Evolutionary conservation across 2,888 invertebrate species (phyloP), one percentile per base, ranked within the genome.

Genomic region (Aspidiotus destructor): DNA sequence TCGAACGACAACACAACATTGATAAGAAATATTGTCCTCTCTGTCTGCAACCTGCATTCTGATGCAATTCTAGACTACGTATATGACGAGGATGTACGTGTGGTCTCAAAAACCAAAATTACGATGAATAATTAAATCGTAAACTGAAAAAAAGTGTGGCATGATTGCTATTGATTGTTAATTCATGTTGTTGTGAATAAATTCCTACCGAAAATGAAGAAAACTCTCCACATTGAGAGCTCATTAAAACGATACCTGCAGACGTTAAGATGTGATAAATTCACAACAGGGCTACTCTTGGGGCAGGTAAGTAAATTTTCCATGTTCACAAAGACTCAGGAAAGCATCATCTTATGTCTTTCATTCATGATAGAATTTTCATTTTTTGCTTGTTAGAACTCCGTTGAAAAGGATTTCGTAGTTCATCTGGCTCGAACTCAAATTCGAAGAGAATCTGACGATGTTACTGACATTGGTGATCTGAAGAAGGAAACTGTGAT

Each of bases 391-490:
- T 41, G 11, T 17, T 15, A 67, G 67, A 44, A n/a, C 48, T 67
- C 67, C 13, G 52, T 15, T 15, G 67, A 67, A 41, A 17, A 58
- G 13, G 67, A 67, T 28, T 67, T 60, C 60, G 16, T 67, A 8
- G 67, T 67, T 9, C 67, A 67, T 60, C 67, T 67, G n/a, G 58
- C 67, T 13, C 57, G 60, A 48, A 67, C 67, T n/a, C 67, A 42
- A 15, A 67, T 58, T 17, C 67, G 58, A 0, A 67, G 60, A 48
- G 67, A 67, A n/a, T 15, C 57, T 42, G 42, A 58, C 0, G 17
- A 48, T 40, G 28, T 67, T 8, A 44, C 42, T 9, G 15, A 13
- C 40, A 52, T 67, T 8, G 28, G 41, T 58, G 16, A 67, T 41
- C 8, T 67, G 41, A 10, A 44, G 16, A 48, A 67, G 15, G 67